Evolutionary conservation across 2,113 vertebrate genomes (phyloP), one percentile per base, ranked within the genome.

Genomic region (Acinonyx jubatus): DNA sequence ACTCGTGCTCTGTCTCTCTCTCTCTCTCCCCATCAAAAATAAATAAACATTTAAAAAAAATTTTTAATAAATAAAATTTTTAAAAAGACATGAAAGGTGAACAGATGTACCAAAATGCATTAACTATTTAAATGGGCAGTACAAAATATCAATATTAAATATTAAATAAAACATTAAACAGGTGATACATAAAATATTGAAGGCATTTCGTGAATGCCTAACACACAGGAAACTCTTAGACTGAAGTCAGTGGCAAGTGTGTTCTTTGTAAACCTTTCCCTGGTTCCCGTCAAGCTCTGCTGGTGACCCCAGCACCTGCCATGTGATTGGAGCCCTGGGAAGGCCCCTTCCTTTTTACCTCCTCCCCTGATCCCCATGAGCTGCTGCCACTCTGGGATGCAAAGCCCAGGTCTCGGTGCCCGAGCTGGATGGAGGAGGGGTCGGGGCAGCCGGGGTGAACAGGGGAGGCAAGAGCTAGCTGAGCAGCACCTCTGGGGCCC

Each of bases 201-300:
- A 31, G 52, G 69, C 9, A 11, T 41, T 38, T 55, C 66, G 33
- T 63, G 50, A 84, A 78, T 52, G 69, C 29, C 38, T 65, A 21
- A 79, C 27, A n/a, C 68, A 7, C 0, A 7, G 25, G n/a, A 69
- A 88, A 52, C 57, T 63, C 80, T 90, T 15, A 61, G 12, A 29
- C 21, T 19, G 76, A 66, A 13, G 13, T 15, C 85, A 27, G 27
- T 13, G 6, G 19, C 0, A 1, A 73, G 6, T 6, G 0, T 2
- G 21, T 41, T 50, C 15, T 29, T 50, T 71, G 45, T 13, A 73
- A 41, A 15, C n/a, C 86, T 91, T 55, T 78, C 14, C 87, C 9
- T 61, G 61, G 23, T 8, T 15, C 50, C 74, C 0, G 5, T 52
- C 33, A 50, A 16, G 33, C 65, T 89, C 31, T n/a, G 15, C 61